phyloP scores from a whole-genome alignment of 1,140 invertebrate species.

The Theocolax elegans region DNA sequence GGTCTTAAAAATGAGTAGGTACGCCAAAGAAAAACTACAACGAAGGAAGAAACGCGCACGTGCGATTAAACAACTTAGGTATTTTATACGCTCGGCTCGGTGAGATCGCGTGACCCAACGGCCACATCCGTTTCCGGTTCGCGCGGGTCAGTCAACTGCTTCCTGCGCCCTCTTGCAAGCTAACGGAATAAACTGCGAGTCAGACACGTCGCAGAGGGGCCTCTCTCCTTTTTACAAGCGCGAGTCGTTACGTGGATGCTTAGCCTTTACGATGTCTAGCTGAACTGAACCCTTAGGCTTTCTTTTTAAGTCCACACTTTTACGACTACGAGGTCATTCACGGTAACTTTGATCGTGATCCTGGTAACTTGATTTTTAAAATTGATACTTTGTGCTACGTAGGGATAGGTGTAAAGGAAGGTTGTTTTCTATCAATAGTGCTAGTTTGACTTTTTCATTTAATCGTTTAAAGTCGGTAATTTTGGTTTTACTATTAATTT shows the following conservation, averaged over 20 bases:
- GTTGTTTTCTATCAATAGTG: no score
- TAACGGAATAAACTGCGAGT: background rate
- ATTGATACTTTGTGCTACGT: conserved; percentile 24
- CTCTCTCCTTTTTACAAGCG: background rate
- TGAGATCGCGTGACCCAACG: conserved; percentile 49
- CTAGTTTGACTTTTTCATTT: no score
- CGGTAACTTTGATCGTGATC: background rate
- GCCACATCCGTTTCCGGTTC: conserved; percentile 47
- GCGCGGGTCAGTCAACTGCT: background rate
- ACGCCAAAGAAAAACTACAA: no score
- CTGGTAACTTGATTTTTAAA: conserved; percentile 17
- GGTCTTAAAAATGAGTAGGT: no score
- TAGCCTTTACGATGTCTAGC: conserved; percentile 10
- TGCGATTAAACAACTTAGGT: conserved; percentile 43
- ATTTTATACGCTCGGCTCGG: conserved; percentile 44
- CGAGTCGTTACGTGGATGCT: conserved; percentile 4
- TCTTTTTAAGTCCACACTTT: conserved; percentile 1
- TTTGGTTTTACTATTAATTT: no score
- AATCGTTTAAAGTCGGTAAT: no score
- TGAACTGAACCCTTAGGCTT: background rate
- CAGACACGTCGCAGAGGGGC: background rate
- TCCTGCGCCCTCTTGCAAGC: no score
- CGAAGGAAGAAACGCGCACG: background rate
- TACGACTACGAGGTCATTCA: no score
- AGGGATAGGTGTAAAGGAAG: background rate